Percentiles rank a stretch among this genome's conserved stretches.
These are phyloP conservation scores for Dryas iulia DNA, from an alignment of 1,140 invertebrate species.

Conservation along the genomic window DNA sequence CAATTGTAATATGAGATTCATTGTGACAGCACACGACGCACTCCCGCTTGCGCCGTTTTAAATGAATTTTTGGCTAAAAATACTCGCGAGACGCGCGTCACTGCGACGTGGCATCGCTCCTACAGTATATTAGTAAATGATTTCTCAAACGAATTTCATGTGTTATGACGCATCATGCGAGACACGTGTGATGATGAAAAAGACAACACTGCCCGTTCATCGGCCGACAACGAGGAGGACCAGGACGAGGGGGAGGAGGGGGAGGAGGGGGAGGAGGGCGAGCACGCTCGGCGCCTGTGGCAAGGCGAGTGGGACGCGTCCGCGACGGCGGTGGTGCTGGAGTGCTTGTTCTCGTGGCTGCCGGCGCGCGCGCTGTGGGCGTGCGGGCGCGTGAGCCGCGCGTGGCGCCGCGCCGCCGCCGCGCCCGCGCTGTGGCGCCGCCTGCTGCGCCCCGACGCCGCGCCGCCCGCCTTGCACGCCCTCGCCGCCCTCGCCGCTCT, in stretches of 20 bases:
- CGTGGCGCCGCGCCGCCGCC: conserved; percentile 33
- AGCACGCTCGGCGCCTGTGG: not conserved
- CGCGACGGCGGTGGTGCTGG: conserved; percentile 13
- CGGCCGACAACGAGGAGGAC: too few species aligned
- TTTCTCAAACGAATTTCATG: too few species aligned
- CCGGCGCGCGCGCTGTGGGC: conserved; percentile 27
- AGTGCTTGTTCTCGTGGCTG: conserved; percentile 26
- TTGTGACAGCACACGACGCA: not conserved
- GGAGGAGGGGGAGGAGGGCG: too few species aligned
- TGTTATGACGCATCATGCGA: too few species aligned
- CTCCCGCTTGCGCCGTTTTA: not conserved
- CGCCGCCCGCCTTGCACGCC: conserved; percentile 24
- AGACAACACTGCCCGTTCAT: too few species aligned
- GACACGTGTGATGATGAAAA: not conserved
- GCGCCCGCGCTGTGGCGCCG: conserved; percentile 34
- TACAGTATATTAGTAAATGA: too few species aligned
- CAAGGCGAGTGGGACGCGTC: not conserved
- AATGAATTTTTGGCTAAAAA: not conserved
- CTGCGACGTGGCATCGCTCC: too few species aligned
- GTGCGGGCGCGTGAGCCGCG: conserved; percentile 31
- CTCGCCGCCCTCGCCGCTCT: conserved; percentile 10
- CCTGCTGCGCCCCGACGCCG: conserved; percentile 24
- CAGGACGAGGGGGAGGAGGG: too few species aligned
- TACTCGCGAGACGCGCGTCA: not conserved
- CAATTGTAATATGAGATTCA: not conserved